Evolutionary conservation across 2,888 invertebrate genomes (phyloP), one percentile per base, ranked within the genome.

Genomic region (Melinaea menophilus): DNA sequence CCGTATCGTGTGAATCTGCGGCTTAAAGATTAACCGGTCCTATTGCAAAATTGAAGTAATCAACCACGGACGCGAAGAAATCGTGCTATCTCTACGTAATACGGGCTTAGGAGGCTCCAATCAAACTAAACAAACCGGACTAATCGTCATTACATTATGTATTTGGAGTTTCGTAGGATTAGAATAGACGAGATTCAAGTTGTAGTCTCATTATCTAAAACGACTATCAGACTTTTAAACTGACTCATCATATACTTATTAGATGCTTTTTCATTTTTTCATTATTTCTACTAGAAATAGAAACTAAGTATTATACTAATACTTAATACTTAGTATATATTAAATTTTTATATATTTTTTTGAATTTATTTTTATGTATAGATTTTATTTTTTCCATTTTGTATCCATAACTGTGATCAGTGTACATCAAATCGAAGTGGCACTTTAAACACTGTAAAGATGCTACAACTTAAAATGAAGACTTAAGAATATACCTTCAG

Each of bases 71-170:
- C 81, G 81, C 84, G 85, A 88, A 88, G 88, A 87, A 89, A 84
- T 86, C 89, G 90, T 88, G 90, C 88, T 83, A 85, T 90, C 86
- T 87, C 79, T 74, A 78, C 80, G 78, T 88, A 88, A 88, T 83
- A 78, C 83, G 78, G 85, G 88, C 82, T 89, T 87, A 88, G 79
- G 74, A 77, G 71, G 79, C 86, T 81, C 88, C 85, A 89, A 89
- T 90, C 89, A 90, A 87, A 90, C 86, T 90, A 89, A 89, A 87
- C 87, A 89, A 88, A 86, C 88, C 83, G 72, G 72, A 83, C 83
- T 88, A 88, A 89, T 88, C 85, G 86, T 79, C 86, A 84, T 86
- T 85, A 87, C 86, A 84, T 88, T 86, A 82, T 82, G 80, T 85
- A 84, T 84, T 85, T 82, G 75, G 81, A 85, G 84, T 85, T 87